Conservation (phyloP, 2,888 invertebrate species). For the Dicroscelio sp. region DNA sequence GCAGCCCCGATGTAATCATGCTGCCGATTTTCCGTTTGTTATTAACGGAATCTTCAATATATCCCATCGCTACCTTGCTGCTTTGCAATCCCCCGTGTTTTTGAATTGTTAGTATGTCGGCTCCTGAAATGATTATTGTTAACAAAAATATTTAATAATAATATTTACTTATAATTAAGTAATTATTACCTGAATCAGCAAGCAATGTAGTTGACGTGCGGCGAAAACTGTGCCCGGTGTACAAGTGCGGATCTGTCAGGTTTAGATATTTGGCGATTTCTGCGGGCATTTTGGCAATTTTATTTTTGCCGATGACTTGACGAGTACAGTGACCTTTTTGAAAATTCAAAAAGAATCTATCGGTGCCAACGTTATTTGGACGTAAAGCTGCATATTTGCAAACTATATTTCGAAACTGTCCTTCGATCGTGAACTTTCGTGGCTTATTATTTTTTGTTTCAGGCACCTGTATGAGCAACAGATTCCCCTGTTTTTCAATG, state of each 20-base stretch:
- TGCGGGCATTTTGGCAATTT: conserved; percentile 73
- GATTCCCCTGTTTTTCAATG: conserved; percentile 21
- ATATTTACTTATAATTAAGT: neutral
- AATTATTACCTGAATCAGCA: conserved; percentile 32
- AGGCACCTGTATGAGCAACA: conserved; percentile 4
- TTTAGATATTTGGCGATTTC: conserved; percentile 59
- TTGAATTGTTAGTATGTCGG: conserved; percentile 17
- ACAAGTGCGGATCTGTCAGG: conserved; percentile 14
- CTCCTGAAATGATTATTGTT: conserved; percentile 4
- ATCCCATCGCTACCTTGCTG: conserved; percentile 11
- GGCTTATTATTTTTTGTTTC: conserved; percentile 24
- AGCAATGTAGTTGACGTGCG: conserved; percentile 19
- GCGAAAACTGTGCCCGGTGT: conserved; percentile 43
- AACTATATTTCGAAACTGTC: conserved; percentile 1
- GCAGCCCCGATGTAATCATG: conserved; percentile 26
- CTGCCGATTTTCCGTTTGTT: conserved; percentile 30
- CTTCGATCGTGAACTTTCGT: conserved; percentile 38
- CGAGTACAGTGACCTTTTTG: conserved; percentile 71
- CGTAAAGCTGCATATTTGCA: conserved; percentile 5
- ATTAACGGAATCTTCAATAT: conserved; percentile 22
- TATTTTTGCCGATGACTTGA: conserved; percentile 72
- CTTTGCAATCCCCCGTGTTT: conserved; percentile 1
- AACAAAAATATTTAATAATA: too few species aligned
- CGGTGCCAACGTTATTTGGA: conserved; percentile 15
- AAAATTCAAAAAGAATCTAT: conserved; percentile 66